Evolutionary conservation across 2,113 vertebrate genomes (phyloP).

Genomic region (Silurus glanis): DNA sequence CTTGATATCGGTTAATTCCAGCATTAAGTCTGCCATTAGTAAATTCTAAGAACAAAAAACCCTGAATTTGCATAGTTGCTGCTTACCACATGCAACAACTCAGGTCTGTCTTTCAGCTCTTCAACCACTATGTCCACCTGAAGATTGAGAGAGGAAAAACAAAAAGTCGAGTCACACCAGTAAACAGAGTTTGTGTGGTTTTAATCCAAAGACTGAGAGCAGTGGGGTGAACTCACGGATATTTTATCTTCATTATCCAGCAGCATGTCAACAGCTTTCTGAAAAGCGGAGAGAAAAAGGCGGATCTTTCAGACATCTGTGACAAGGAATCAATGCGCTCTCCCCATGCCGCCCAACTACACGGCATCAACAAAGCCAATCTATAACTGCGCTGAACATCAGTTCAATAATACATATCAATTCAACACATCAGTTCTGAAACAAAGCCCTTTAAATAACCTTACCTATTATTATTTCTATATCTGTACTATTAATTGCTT

Average conservation of each 20-base stretch:
- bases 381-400: conserved; percentile 28
- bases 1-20: neutral
- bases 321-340: conserved; percentile 40
- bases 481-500: neutral
- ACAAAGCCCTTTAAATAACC: neutral
- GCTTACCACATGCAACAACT: conserved; percentile 90
- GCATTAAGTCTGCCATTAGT: too few species aligned
- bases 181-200: conserved; percentile 15
- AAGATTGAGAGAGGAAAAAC: neutral
- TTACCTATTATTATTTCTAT: neutral
- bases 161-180: neutral
- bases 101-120: conserved; percentile 86
- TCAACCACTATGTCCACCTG: conserved; percentile 94
- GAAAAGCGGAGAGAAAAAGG: conserved; percentile 52
- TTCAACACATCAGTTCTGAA: conserved; percentile 4
- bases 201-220: conserved; percentile 16
- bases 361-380: conserved; percentile 31
- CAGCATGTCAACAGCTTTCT: conserved; percentile 99
- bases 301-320: conserved; percentile 31
- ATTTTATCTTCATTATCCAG: conserved; percentile 99
- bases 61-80: neutral
- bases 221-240: conserved; percentile 77
- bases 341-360: neutral
- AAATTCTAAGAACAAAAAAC: neutral
- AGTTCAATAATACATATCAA: conserved; percentile 15